A percentile compares a stretch with the other conserved stretches of the same genome.
Evolutionary conservation across 2,113 vertebrate genomes (phyloP).

Genomic region (Vireo altiloquus): DNA sequence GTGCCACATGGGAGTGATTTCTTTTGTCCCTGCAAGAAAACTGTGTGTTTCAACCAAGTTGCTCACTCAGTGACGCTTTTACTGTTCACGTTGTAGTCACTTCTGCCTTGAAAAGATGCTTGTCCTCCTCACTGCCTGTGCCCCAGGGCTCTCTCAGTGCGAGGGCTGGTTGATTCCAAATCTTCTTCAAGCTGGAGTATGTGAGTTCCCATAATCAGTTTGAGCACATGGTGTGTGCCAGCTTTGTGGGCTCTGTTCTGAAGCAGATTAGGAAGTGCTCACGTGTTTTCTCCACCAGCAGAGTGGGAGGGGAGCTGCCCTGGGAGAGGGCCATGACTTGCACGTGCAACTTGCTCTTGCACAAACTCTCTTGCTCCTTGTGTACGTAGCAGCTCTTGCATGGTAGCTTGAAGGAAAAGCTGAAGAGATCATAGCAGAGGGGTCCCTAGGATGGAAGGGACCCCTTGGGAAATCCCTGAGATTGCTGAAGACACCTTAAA

Average conservation of each 20-base stretch:
- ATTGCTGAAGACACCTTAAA: not conserved
- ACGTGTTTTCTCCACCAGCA: not conserved
- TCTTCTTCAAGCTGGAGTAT: not conserved
- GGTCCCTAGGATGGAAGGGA: not conserved
- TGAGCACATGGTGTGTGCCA: not conserved
- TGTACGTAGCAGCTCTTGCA: not conserved
- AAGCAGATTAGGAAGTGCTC: not conserved
- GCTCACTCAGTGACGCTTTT: not conserved
- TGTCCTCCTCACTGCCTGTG: not conserved
- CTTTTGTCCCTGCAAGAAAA: not conserved
- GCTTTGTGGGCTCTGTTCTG: not conserved
- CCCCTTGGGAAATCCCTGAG: not conserved
- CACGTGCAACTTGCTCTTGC: rapidly evolving
- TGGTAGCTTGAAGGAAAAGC: not conserved
- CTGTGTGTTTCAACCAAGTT: not conserved
- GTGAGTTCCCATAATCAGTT: not conserved
- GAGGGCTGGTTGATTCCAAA: not conserved
- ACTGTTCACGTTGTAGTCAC: not conserved
- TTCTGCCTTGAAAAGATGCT: not conserved
- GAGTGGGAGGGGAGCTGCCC: not conserved
- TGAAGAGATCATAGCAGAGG: not conserved
- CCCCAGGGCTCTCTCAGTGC: not conserved
- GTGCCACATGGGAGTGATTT: rapidly evolving
- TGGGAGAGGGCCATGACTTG: not conserved
- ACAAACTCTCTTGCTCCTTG: not conserved